Base-by-base conservation (phyloP, 2,797 vertebrate genomes). In the Alcedo atthis region DNA sequence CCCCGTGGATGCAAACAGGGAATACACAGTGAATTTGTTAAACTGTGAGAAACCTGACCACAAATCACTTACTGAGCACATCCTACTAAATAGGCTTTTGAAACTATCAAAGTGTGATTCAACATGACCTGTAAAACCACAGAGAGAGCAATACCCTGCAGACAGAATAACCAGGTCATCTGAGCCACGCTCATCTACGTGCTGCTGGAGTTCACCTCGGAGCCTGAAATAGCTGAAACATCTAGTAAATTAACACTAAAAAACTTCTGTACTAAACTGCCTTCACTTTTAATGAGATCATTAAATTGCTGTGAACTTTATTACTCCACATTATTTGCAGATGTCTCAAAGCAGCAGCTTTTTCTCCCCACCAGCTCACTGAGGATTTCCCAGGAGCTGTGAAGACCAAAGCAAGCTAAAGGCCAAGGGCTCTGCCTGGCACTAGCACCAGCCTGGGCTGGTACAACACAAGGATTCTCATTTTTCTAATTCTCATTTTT, bases 111-210 rank as follows among this genome's bases (percentile, higher is more conserved):
- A 74, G 57, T 24, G n/a, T 16, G 26, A 92, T 82, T 68, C 81
- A 90, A 68, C 19, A 6, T 57, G 80, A 90, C 90, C 81, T 81
- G 62, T 43, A 75, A 91, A 94, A 76, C 46, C 70, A 81, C 0
- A 14, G 1, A 63, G 46, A 49, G 79, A 85, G 53, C 67, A 85
- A 91, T 69, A 90, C 68, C 90, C 90, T 69, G 69, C 67, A 82
- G 80, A 87, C 61, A 43, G 35, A 90, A 66, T 63, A 97, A 83
- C 46, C 86, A 95, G 96, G 95, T 96, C 95, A 96, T 24, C 87
- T 37, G 59, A 92, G 75, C 66, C 89, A 70, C 79, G 20, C 71
- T 76, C 51, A 95, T 79, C 82, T 86, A 64, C 14, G 78, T 26
- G 67, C 35, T 73, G 26, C 90, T 80, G 58, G 14, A 85, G 40